A percentile compares a stretch with the other conserved stretches of the same genome.
phyloP scores from a whole-genome alignment of 2,113 vertebrate species.

The Podarcis muralis region DNA sequence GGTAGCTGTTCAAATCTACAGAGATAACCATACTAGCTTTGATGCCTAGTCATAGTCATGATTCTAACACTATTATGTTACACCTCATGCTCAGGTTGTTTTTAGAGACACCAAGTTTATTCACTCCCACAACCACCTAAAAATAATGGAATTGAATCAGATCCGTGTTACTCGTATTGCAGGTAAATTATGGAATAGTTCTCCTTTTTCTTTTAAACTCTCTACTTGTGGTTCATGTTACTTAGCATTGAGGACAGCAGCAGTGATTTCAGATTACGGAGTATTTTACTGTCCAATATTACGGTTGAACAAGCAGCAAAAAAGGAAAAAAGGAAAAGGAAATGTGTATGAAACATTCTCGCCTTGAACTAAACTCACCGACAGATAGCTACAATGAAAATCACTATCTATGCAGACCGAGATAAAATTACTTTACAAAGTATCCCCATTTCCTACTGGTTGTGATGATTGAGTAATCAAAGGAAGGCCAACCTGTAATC shows the following conservation, averaged over 20 bases:
- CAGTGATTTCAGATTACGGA: constrained; percentile 5
- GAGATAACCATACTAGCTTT: not conserved
- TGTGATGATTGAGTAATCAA: constrained; percentile 17
- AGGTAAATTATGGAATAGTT: not conserved
- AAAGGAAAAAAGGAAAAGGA: not conserved
- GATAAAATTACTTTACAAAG: constrained; percentile 39
- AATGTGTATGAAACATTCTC: not conserved
- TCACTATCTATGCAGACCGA: constrained; percentile 22
- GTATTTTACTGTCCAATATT: constrained; percentile 33
- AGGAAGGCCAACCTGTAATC: not conserved
- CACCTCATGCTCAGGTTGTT: not conserved
- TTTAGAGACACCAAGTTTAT: not conserved
- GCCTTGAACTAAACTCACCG: constrained; percentile 17
- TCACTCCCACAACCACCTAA: not conserved
- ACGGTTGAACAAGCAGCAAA: constrained; percentile 11
- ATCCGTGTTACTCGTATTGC: not conserved
- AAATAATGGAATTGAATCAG: not conserved
- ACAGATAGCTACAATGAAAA: constrained; percentile 23
- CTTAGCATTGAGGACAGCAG: not conserved
- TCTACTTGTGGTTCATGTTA: not conserved
- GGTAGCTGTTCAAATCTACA: not conserved
- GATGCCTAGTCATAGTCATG: not conserved
- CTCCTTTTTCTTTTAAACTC: not conserved
- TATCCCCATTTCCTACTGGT: not conserved
- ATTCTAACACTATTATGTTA: not conserved